Evolutionary conservation across 1,140 invertebrate species (phyloP).

Genomic region (Helicoverpa zea): DNA sequence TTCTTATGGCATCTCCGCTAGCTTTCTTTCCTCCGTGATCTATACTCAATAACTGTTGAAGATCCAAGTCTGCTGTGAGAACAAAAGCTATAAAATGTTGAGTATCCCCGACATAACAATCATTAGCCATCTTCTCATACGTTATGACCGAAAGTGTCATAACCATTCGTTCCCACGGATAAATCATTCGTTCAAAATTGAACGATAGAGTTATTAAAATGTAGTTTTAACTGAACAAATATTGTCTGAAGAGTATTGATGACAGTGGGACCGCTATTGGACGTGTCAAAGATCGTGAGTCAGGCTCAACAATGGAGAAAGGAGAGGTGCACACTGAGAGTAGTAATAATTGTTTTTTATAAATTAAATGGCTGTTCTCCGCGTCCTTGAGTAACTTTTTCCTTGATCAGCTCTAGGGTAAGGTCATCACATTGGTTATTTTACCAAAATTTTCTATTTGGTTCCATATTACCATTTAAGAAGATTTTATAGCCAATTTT

Average conservation of each 20-base stretch:
- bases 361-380: not conserved
- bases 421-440: no score
- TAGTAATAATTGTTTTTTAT: not conserved
- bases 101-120: conserved; percentile 17
- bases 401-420: no score
- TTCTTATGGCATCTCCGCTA: no score
- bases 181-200: conserved; percentile 58
- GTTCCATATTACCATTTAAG: no score
- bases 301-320: conserved; percentile 56
- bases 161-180: conserved; percentile 62
- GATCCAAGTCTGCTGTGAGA: not conserved
- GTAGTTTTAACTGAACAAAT: conserved; percentile 61
- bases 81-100: not conserved
- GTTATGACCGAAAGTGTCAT: conserved; percentile 50
- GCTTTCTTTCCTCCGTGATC: no score
- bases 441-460: no score
- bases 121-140: conserved; percentile 38
- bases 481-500: no score
- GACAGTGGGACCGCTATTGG: conserved; percentile 54
- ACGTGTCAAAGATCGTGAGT: conserved; percentile 60
- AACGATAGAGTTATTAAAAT: conserved; percentile 63
- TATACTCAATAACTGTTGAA: not conserved
- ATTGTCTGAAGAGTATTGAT: conserved; percentile 66
- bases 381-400: not conserved
- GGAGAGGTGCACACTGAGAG: conserved; percentile 34